These are phyloP conservation scores for Balaenoptera acutorostrata DNA, from an alignment of 2,113 vertebrate species.

Conservation along the genomic window DNA sequence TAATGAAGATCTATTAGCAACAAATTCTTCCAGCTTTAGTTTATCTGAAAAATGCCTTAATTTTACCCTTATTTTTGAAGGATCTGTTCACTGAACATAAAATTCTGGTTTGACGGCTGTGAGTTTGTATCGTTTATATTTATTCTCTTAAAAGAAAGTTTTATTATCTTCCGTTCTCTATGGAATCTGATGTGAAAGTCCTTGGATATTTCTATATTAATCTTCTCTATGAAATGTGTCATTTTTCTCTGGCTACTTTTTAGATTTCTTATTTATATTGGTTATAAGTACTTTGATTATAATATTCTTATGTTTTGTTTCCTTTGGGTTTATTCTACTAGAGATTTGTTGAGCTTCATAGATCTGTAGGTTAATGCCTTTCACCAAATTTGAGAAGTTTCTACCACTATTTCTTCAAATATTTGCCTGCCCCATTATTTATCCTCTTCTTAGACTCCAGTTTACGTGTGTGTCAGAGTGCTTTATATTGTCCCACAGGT, in stretches of 20 bases:
- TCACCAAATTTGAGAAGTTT: background rate
- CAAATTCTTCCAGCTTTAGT: background rate
- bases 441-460: background rate
- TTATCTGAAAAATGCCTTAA: background rate
- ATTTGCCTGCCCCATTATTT: background rate
- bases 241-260: background rate
- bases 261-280: background rate
- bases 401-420: background rate
- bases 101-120: background rate
- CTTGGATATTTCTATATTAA: background rate
- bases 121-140: background rate
- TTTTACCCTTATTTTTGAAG: background rate
- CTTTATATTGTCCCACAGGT: background rate
- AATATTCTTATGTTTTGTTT: background rate
- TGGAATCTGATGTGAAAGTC: background rate
- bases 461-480: background rate
- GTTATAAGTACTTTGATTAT: background rate
- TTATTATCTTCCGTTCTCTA: background rate
- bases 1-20: background rate
- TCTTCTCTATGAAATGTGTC: background rate
- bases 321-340: background rate
- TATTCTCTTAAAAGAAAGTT: background rate
- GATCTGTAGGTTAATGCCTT: background rate
- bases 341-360: background rate
- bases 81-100: background rate